Conservation (phyloP, 1,140 invertebrate species). For the Dreissena rostriformis region DNA sequence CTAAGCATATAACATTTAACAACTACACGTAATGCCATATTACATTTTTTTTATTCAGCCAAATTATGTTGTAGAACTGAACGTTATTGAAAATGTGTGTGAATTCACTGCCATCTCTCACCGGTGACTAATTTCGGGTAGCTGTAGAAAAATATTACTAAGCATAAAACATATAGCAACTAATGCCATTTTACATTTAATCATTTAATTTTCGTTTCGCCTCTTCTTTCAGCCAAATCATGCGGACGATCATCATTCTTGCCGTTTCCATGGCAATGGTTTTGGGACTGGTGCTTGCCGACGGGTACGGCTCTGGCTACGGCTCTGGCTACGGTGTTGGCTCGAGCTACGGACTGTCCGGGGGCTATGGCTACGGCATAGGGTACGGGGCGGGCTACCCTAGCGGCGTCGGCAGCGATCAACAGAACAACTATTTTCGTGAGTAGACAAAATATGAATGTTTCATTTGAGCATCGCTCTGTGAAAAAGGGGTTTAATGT, state of each 20-base stretch:
- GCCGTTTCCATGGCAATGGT: constrained; percentile 3
- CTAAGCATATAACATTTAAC: no score
- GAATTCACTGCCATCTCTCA: no score
- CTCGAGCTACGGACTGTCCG: constrained; percentile 3
- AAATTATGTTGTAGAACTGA: constrained; percentile 1
- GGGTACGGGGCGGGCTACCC: background rate
- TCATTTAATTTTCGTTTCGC: no score
- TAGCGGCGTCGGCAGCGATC: background rate
- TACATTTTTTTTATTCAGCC: background rate
- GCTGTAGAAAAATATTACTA: no score
- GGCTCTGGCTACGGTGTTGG: constrained; percentile 3
- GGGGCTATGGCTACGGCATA: constrained; percentile 1
- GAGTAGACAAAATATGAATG: background rate
- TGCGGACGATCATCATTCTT: constrained; percentile 5
- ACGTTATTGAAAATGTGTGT: no score
- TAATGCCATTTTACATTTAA: no score
- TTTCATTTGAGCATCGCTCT: no score
- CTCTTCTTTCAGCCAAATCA: background rate
- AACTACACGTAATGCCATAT: no score
- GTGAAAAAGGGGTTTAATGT: no score
- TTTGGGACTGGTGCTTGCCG: background rate
- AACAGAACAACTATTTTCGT: background rate
- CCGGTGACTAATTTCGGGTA: no score
- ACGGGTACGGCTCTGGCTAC: constrained; percentile 9
- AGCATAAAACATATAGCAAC: no score